phyloP scores from a whole-genome alignment of 2,888 invertebrate species.

The Heliconius sara region DNA sequence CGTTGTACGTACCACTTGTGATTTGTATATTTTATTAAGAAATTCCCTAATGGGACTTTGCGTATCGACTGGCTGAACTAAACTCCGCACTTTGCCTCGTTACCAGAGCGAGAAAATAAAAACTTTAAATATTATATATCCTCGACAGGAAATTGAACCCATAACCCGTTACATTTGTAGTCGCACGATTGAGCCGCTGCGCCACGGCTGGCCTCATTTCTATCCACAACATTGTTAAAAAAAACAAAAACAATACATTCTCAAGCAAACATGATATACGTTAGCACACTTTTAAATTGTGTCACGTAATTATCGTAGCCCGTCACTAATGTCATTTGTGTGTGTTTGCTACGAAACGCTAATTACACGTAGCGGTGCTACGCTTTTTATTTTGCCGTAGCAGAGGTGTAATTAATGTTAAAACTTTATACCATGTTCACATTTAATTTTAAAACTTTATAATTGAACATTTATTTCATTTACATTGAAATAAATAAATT shows the following conservation, averaged over 20 bases:
- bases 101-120: no score
- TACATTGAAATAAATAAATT: not conserved
- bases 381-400: conserved; percentile 29
- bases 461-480: conserved; percentile 8
- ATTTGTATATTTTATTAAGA: no score
- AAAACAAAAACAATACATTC: conserved; percentile 1
- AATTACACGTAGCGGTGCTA: conserved; percentile 27
- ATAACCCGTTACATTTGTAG: no score
- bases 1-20: no score
- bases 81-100: no score
- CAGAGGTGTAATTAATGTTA: conserved; percentile 24
- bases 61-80: no score
- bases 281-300: conserved; percentile 19
- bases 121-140: no score
- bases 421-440: conserved; percentile 23
- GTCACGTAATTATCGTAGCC: conserved; percentile 20
- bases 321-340: conserved; percentile 20
- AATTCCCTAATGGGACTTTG: no score
- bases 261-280: not conserved
- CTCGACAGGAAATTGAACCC: no score
- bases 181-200: no score
- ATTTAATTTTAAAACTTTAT: conserved; percentile 21
- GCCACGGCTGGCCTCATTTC: not conserved
- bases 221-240: not conserved
- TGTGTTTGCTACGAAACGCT: conserved; percentile 21